Conservation (phyloP, 2,888 invertebrate species). For the Selenia dentaria region DNA sequence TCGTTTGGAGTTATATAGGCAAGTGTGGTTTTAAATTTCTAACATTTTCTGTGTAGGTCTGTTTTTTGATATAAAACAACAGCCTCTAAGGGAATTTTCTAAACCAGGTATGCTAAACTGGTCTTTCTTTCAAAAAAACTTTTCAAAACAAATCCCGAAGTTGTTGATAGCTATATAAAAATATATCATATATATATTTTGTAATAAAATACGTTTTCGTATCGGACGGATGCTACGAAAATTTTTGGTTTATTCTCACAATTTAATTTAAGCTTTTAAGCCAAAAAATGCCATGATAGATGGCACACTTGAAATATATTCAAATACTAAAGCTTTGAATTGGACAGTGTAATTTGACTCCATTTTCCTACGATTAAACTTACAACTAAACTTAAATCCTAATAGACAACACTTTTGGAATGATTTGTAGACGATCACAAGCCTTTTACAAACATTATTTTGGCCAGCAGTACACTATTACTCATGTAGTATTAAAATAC, state of each 20-base stretch:
- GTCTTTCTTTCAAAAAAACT: too few relatives aligned
- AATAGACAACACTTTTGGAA: conserved; percentile 68
- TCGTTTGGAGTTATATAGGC: neutral
- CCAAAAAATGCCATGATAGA: conserved; percentile 28
- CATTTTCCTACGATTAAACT: conserved; percentile 1
- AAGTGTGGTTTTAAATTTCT: neutral
- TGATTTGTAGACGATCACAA: conserved; percentile 73
- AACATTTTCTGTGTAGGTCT: too few relatives aligned
- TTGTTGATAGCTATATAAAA: too few relatives aligned
- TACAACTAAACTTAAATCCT: conserved; percentile 39
- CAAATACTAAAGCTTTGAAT: conserved; percentile 8
- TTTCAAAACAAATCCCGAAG: too few relatives aligned
- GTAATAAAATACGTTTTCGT: too few relatives aligned
- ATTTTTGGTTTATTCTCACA: conserved; percentile 30
- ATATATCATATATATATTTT: too few relatives aligned
- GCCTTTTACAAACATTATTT: conserved; percentile 50
- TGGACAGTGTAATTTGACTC: conserved; percentile 8
- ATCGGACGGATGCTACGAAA: conserved; percentile 17
- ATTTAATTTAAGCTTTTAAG: conserved; percentile 19
- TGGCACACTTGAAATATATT: conserved; percentile 15
- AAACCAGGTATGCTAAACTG: too few relatives aligned
- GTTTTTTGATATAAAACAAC: too few relatives aligned
- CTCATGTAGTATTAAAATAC: too few relatives aligned
- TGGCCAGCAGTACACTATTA: conserved; percentile 1
- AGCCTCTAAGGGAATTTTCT: too few relatives aligned